Evolutionary conservation across 1,140 invertebrate species (phyloP).

Genomic region (Ceratina calcarata): DNA sequence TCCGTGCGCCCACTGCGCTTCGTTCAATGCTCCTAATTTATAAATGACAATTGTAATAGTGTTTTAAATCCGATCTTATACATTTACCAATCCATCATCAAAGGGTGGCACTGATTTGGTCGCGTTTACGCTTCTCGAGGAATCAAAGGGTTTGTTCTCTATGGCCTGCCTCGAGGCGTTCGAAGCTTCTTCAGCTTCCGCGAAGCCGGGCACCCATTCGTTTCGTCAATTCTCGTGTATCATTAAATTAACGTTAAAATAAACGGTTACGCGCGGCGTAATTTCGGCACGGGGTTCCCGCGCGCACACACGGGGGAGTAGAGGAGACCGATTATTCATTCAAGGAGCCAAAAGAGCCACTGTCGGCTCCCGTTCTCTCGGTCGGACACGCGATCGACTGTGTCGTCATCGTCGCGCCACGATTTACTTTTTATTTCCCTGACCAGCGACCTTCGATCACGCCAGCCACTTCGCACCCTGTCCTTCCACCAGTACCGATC

Average conservation of each 20-base stretch:
- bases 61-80: no score
- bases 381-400: conserved; percentile 73
- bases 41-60: no score
- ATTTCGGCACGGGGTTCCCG: conserved; percentile 53
- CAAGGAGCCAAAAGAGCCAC: conserved; percentile 70
- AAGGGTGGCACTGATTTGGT: no score
- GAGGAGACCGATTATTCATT: conserved; percentile 74
- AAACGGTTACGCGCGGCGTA: conserved; percentile 74
- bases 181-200: conserved; percentile 64
- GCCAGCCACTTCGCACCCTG: conserved; percentile 53
- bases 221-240: conserved; percentile 61
- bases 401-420: conserved; percentile 44
- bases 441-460: conserved; percentile 67
- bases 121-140: no score
- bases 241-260: conserved; percentile 77
- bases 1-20: conserved; percentile 41
- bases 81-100: no score
- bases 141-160: no score
- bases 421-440: background rate
- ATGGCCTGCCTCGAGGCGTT: no score
- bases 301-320: conserved; percentile 60
- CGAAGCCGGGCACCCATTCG: conserved; percentile 50
- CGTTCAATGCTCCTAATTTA: background rate
- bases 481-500: background rate
- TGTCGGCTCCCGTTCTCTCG: conserved; percentile 74